phyloP scores from a whole-genome alignment of 2,888 invertebrate species.

The Lasioglossum vierecki region DNA sequence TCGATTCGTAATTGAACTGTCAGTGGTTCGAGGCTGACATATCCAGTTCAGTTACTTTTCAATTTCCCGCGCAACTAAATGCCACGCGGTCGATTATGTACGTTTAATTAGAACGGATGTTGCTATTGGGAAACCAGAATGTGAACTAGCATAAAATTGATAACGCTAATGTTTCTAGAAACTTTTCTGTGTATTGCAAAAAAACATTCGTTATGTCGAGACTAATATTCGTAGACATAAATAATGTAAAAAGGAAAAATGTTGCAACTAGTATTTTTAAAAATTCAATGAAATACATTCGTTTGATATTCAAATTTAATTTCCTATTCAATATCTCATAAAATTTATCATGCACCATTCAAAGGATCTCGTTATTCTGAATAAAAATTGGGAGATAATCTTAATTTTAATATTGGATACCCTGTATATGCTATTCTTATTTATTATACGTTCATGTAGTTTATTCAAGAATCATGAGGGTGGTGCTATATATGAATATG shows the following conservation, averaged over 20 bases:
- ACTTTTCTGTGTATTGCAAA: neutral
- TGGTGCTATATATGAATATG: neutral
- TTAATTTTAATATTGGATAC: too few species aligned
- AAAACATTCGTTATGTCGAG: neutral
- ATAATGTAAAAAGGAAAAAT: too few species aligned
- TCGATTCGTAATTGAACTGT: slow-evolving; percentile 40
- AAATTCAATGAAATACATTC: neutral
- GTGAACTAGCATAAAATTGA: neutral
- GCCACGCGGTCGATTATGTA: slow-evolving; percentile 1
- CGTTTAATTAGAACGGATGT: slow-evolving; percentile 23
- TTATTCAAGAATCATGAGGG: too few species aligned
- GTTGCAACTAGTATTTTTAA: too few species aligned
- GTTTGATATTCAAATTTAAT: neutral
- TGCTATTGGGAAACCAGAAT: neutral
- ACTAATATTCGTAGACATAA: neutral
- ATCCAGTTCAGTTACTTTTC: slow-evolving; percentile 38
- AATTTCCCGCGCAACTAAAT: slow-evolving; percentile 35
- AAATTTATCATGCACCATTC: too few species aligned
- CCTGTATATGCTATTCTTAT: too few species aligned
- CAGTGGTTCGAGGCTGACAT: slow-evolving; percentile 18
- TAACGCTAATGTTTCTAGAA: neutral
- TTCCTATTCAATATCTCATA: neutral
- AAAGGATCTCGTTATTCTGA: too few species aligned
- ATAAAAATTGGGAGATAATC: too few species aligned
- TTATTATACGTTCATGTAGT: too few species aligned